Percentiles rank a stretch among this genome's conserved stretches.
phyloP scores from a whole-genome alignment of 2,888 invertebrate genomes.

The Argyresthia albistria region DNA sequence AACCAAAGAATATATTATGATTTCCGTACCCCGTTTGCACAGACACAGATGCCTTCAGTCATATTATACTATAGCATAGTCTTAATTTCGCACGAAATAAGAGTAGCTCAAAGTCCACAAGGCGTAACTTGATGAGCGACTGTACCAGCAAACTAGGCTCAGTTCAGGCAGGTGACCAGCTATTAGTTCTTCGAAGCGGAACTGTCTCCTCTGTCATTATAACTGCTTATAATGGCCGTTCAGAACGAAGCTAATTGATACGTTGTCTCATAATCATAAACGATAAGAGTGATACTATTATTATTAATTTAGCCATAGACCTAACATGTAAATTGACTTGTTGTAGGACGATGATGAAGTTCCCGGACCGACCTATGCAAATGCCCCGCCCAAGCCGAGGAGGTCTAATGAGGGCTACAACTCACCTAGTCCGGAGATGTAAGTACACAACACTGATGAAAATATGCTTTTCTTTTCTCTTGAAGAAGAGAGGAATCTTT shows the following conservation, averaged over 20 bases:
- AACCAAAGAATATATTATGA: too few species aligned
- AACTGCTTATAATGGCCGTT: slow-evolving; percentile 37
- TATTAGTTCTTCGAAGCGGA: slow-evolving; percentile 54
- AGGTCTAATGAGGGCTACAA: slow-evolving; percentile 84
- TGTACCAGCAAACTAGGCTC: too few species aligned
- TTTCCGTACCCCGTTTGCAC: too few species aligned
- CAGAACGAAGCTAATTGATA: slow-evolving; percentile 23
- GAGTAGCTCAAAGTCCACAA: too few species aligned
- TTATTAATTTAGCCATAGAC: slow-evolving; percentile 6
- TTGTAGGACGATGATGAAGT: slow-evolving; percentile 52
- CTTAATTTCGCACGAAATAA: too few species aligned
- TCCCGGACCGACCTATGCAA: slow-evolving; percentile 83
- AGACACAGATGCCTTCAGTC: too few species aligned
- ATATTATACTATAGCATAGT: too few species aligned
- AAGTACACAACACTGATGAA: slow-evolving; percentile 18
- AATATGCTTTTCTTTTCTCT: too few species aligned
- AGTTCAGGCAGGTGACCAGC: slow-evolving; percentile 36
- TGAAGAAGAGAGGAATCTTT: too few species aligned
- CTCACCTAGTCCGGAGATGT: slow-evolving; percentile 81
- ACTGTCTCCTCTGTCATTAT: slow-evolving; percentile 45
- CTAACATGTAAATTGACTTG: slow-evolving; percentile 4
- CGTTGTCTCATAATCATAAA: slow-evolving; percentile 5
- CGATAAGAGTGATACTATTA: neutral
- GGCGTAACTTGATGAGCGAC: too few species aligned
- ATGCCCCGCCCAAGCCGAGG: slow-evolving; percentile 91